phyloP scores from a whole-genome alignment of 2,113 vertebrate species.

The Pteropus alecto region DNA sequence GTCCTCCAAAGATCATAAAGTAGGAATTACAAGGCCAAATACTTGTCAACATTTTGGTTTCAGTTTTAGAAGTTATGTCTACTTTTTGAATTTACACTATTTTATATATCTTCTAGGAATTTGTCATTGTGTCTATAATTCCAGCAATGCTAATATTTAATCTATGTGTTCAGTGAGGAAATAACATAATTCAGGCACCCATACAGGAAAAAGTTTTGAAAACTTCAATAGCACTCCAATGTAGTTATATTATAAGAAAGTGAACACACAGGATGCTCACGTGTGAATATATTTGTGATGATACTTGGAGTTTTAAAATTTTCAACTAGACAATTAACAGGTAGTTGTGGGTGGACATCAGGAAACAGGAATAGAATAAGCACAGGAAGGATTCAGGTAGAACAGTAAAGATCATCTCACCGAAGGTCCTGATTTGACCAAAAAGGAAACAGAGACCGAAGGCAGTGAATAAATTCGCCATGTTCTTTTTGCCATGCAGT shows the following conservation, averaged over 20 bases:
- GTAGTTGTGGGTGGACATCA: not conserved
- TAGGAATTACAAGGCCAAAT: not conserved
- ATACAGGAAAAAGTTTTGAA: not conserved
- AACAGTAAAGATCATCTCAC: not conserved
- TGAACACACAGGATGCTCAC: not conserved
- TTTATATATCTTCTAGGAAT: constrained; percentile 48
- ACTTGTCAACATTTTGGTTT: constrained; percentile 28
- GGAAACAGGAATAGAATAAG: not conserved
- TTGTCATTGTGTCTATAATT: constrained; percentile 57
- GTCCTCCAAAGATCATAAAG: not conserved
- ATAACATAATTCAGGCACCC: constrained; percentile 20
- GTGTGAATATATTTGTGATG: constrained; percentile 4
- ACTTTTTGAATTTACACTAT: not conserved
- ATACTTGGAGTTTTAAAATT: not conserved
- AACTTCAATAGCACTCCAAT: not conserved
- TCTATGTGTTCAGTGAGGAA: constrained; percentile 43
- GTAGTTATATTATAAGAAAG: constrained; percentile 25
- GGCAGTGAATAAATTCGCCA: not conserved
- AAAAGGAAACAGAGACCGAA: not conserved
- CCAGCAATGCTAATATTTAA: constrained; percentile 57
- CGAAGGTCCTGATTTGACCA: not conserved
- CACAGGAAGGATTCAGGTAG: not conserved
- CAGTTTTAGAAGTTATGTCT: constrained; percentile 25
- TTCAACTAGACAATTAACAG: constrained; percentile 4
- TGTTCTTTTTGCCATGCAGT: not conserved